Evolutionary conservation across 1,140 invertebrate genomes (phyloP).

Genomic region (Drosophila setifemur): DNA sequence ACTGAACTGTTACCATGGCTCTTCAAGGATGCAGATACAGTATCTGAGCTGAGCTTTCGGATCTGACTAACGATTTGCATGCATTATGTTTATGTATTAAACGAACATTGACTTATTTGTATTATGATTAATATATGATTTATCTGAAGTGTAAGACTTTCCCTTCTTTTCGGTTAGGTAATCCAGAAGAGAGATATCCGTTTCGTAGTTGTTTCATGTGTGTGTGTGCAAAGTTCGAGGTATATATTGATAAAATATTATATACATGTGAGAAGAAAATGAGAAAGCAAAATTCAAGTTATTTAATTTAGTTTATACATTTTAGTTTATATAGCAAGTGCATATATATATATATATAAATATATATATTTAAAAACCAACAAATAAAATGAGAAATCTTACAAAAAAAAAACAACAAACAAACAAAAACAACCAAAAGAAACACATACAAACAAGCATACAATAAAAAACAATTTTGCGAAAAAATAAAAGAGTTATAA

Average conservation of each 20-base stretch:
- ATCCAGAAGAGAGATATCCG: not conserved
- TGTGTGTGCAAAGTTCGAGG: slow-evolving; percentile 62
- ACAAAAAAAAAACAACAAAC: slow-evolving; percentile 27
- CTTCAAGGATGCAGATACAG: slow-evolving; percentile 12
- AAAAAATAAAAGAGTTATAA: slow-evolving; percentile 74
- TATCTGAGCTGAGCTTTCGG: slow-evolving; percentile 51
- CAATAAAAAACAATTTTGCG: slow-evolving; percentile 65
- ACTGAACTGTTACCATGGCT: slow-evolving; percentile 10
- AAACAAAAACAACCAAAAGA: slow-evolving; percentile 61
- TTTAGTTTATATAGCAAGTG: slow-evolving; percentile 79
- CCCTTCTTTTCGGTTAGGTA: slow-evolving; percentile 7
- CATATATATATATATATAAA: slow-evolving; percentile 57
- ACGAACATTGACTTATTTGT: slow-evolving; percentile 36
- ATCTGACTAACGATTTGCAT: slow-evolving; percentile 51
- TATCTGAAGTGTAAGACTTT: too few species aligned
- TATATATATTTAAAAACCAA: slow-evolving; percentile 47
- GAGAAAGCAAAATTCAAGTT: slow-evolving; percentile 68
- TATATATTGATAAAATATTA: slow-evolving; percentile 42
- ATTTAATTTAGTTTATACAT: slow-evolving; percentile 76
- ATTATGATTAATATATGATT: slow-evolving; percentile 6
- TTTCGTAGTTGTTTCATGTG: slow-evolving; percentile 72
- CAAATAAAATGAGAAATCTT: slow-evolving; percentile 62
- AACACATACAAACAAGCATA: slow-evolving; percentile 55
- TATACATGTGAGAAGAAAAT: slow-evolving; percentile 40
- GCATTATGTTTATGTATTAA: slow-evolving; percentile 38